Evolutionary conservation across 2,113 vertebrate species (phyloP).

Genomic region (Numida meleagris): DNA sequence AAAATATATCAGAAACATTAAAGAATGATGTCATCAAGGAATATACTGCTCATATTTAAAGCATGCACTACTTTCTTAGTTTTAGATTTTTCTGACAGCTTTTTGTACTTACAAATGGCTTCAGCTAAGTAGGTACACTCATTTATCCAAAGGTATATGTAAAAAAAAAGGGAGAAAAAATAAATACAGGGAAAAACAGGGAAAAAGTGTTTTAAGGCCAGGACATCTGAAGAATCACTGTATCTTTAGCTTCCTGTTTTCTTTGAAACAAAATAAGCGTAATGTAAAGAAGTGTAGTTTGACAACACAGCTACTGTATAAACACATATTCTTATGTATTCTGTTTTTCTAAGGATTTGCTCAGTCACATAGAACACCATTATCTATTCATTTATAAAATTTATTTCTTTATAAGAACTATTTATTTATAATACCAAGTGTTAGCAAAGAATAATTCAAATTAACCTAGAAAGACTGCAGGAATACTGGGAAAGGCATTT

Average conservation of each 20-base stretch:
- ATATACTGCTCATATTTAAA: neutral
- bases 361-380: neutral
- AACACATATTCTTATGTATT: neutral
- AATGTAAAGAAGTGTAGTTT: neutral
- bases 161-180: neutral
- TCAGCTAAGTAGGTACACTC: neutral
- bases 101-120: neutral
- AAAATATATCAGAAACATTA: neutral
- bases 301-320: neutral
- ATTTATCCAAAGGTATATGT: neutral
- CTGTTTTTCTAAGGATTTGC: neutral
- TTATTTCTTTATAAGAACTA: neutral
- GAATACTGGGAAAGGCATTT: neutral
- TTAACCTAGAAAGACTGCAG: neutral
- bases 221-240: neutral
- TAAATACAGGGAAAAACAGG: neutral
- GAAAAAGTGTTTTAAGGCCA: neutral
- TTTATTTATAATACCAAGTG: neutral
- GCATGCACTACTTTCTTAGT: neutral
- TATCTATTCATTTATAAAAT: neutral
- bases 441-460: neutral
- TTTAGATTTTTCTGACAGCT: neutral
- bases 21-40: neutral
- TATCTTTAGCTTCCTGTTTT: neutral
- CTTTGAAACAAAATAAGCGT: neutral